Conservation (phyloP, 2,888 invertebrate genomes). For the Sarcophaga caerulescens region DNA sequence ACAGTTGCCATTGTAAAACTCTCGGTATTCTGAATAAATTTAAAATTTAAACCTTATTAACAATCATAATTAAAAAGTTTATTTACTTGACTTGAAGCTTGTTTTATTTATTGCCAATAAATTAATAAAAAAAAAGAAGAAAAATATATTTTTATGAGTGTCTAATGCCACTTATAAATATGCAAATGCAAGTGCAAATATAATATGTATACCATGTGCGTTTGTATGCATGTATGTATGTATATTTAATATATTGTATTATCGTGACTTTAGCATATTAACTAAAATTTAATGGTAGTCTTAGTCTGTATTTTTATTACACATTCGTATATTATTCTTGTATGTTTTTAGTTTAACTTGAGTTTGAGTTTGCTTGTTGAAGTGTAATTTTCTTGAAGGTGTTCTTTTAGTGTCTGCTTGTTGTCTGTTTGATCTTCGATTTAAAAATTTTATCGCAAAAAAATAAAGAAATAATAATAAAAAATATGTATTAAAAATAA, state of each 20-base stretch:
- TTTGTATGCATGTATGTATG: constrained; percentile 1
- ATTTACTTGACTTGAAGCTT: neutral
- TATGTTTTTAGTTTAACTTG: neutral
- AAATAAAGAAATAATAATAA: neutral
- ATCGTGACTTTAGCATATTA: constrained; percentile 47
- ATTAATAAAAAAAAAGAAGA: neutral
- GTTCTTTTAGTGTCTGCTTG: constrained; percentile 33
- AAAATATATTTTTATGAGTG: neutral
- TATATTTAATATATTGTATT: neutral
- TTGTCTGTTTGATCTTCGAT: constrained; percentile 61
- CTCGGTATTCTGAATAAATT: neutral
- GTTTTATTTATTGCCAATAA: neutral
- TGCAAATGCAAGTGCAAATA: neutral
- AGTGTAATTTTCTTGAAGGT: constrained; percentile 10
- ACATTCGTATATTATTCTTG: too few species aligned
- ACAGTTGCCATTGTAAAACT: neutral
- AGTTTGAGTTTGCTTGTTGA: neutral
- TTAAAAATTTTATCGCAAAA: constrained; percentile 46
- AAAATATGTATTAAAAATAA: neutral
- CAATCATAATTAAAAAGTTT: neutral
- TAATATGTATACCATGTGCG: too few species aligned
- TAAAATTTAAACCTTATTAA: neutral
- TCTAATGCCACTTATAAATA: neutral
- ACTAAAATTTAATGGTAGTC: constrained; percentile 32
- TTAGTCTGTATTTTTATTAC: neutral